phyloP scores from a whole-genome alignment of 2,113 vertebrate genomes.

The Bubo blakistoni region DNA sequence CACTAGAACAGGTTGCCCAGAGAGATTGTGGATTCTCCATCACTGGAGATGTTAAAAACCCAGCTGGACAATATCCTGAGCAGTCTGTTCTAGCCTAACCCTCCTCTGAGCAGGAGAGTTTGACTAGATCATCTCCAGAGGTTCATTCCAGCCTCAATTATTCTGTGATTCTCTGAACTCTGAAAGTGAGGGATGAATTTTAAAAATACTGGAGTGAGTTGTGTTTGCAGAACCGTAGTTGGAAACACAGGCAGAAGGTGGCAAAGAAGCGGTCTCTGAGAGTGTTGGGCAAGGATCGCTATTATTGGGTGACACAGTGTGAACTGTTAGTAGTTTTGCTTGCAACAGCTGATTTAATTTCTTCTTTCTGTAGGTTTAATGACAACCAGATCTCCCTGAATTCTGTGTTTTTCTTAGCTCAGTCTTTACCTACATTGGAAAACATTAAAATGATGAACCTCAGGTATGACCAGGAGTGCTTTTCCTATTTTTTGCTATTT shows the following conservation, averaged over 20 bases:
- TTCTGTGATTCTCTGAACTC: neutral
- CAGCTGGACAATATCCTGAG: neutral
- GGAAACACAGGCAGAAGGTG: neutral
- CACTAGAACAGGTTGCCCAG: neutral
- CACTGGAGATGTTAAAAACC: neutral
- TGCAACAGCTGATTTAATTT: neutral
- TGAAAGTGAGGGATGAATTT: neutral
- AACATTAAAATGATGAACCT: slow-evolving; percentile 67
- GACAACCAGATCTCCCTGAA: slow-evolving; percentile 74
- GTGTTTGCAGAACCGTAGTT: neutral
- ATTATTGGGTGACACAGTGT: fast-evolving
- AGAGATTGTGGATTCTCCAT: neutral
- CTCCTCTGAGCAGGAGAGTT: neutral
- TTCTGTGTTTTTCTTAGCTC: slow-evolving; percentile 65
- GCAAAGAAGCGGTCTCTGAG: neutral
- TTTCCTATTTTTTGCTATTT: neutral
- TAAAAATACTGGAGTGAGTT: neutral
- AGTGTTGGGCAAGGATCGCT: neutral
- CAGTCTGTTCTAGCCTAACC: neutral
- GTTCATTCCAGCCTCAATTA: neutral
- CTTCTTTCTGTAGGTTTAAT: slow-evolving; percentile 72
- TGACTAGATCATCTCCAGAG: neutral
- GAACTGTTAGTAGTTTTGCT: neutral
- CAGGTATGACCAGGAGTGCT: slow-evolving; percentile 70
- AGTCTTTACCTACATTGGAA: slow-evolving; percentile 52